Conservation (phyloP, 2,113 vertebrate genomes). For the Neolamprologus sp. region DNA sequence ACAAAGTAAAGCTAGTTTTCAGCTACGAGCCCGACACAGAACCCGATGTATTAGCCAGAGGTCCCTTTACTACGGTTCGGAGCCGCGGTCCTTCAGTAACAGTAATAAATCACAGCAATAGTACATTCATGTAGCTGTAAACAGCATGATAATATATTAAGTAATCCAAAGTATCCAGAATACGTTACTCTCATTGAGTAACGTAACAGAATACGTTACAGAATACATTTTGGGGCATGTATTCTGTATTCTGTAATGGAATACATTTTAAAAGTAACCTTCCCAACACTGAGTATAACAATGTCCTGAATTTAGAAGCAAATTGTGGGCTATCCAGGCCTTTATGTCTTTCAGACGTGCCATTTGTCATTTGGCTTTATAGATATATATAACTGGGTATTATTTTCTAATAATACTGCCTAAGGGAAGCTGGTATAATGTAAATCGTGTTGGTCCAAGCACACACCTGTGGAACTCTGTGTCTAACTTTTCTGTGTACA, state of each 20-base stretch:
- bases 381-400: not conserved
- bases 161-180: too few species aligned
- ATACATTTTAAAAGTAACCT: too few species aligned
- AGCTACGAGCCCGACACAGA: too few species aligned
- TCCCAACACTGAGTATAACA: not conserved
- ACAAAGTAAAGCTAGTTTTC: too few species aligned
- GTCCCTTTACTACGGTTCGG: too few species aligned
- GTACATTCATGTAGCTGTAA: too few species aligned
- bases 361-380: not conserved
- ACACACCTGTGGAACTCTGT: not conserved
- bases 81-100: too few species aligned
- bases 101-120: too few species aligned
- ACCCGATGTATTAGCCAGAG: too few species aligned
- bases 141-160: too few species aligned
- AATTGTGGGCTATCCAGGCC: not conserved
- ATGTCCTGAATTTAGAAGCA: not conserved
- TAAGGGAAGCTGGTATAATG: not conserved
- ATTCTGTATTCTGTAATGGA: accelerated
- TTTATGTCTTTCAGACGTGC: not conserved
- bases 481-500: not conserved
- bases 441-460: not conserved
- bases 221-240: accelerated
- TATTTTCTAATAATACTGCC: not conserved
- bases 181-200: too few species aligned
- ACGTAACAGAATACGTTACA: accelerated